Evolutionary conservation across 2,888 invertebrate genomes (phyloP).

Genomic region (Zaprionus bogoriensis): DNA sequence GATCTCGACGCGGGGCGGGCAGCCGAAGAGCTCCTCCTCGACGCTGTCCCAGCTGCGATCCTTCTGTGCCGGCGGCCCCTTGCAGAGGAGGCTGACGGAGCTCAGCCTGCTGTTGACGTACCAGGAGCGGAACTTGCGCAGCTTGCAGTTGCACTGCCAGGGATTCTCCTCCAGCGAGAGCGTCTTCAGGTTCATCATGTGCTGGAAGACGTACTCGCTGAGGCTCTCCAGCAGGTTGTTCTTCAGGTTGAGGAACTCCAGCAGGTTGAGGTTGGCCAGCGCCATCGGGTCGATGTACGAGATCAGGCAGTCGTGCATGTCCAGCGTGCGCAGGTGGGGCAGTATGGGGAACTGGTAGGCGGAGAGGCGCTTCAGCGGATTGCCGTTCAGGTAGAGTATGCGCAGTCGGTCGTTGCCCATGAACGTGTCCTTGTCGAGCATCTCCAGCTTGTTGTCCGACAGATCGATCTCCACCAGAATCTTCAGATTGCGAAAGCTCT

Average conservation of each 20-base stretch:
- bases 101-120: conserved; percentile 90
- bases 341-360: conserved; percentile 92
- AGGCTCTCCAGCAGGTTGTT: conserved; percentile 90
- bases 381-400: conserved; percentile 90
- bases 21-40: conserved; percentile 90
- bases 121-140: conserved; percentile 93
- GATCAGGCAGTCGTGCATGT: conserved; percentile 91
- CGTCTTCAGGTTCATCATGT: conserved; percentile 90
- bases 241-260: conserved; percentile 91
- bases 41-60: conserved; percentile 91
- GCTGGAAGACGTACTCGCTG: conserved; percentile 87
- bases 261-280: conserved; percentile 88
- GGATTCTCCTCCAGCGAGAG: conserved; percentile 92
- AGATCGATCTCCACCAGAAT: conserved; percentile 94
- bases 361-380: conserved; percentile 89
- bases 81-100: conserved; percentile 89
- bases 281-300: conserved; percentile 89
- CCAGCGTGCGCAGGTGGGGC: conserved; percentile 90
- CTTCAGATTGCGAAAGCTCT: conserved; percentile 93
- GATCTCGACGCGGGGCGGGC: conserved; percentile 89
- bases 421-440: conserved; percentile 91
- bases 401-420: conserved; percentile 92
- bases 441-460: conserved; percentile 90
- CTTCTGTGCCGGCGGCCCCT: conserved; percentile 87
- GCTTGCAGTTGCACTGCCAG: conserved; percentile 94